phyloP scores from a whole-genome alignment of 2,113 vertebrate genomes.

The Rattus norvegicus region GRCr8 NC_086037.1:43189001-43189500 shows the following conservation, averaged over 20 bases:
- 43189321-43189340: not conserved
- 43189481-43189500: not conserved
- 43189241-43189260: not conserved
- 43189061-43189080: too few relatives aligned
- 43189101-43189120: not conserved
- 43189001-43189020: not conserved
- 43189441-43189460: too few relatives aligned
- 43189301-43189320: not conserved
- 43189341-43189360: not conserved
- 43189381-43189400: not conserved
- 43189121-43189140: too few relatives aligned
- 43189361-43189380: not conserved
- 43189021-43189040: not conserved
- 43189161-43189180: not conserved
- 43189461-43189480: not conserved
- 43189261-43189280: not conserved
- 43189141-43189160: not conserved
- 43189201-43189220: not conserved
- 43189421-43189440: not conserved
- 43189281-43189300: not conserved
- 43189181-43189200: not conserved
- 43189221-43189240: not conserved
- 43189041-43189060: not conserved
- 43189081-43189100: not conserved
- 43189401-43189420: too few relatives aligned